A percentile compares a stretch with the other conserved stretches of the same genome.
Conservation (phyloP, 2,113 vertebrate genomes). For the sheep (Ovis aries) region DNA sequence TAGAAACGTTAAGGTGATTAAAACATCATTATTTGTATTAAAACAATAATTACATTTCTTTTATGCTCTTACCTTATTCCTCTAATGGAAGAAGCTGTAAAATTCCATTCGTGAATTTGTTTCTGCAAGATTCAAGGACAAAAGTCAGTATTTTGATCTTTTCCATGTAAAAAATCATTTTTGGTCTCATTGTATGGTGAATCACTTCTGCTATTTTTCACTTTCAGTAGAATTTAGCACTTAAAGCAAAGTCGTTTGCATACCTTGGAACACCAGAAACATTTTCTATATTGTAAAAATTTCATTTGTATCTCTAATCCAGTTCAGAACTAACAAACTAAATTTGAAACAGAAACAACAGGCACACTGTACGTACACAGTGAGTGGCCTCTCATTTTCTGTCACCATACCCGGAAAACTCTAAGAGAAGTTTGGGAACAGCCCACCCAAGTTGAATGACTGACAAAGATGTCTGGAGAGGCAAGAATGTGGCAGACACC, state of each 20-base stretch:
- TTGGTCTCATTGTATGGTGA: background rate
- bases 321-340: slow-evolving; percentile 7
- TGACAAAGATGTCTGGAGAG: slow-evolving; percentile 23
- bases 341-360: background rate
- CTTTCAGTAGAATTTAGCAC: background rate
- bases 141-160: slow-evolving; percentile 41
- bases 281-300: slow-evolving; percentile 27
- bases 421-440: slow-evolving; percentile 2
- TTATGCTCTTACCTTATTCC: slow-evolving; percentile 90
- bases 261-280: background rate
- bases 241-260: background rate
- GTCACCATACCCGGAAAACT: background rate
- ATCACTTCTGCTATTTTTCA: slow-evolving; percentile 20
- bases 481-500: background rate
- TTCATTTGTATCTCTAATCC: background rate
- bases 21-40: background rate
- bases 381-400: background rate
- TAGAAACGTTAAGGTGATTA: background rate
- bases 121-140: slow-evolving; percentile 82
- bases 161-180: slow-evolving; percentile 36
- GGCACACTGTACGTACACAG: background rate
- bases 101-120: slow-evolving; percentile 96
- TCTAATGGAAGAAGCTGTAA: slow-evolving; percentile 91
- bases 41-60: slow-evolving; percentile 35
- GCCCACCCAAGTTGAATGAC: background rate